Conservation (phyloP, 2,113 vertebrate species). For the Cynoglossus semilaevis region DNA sequence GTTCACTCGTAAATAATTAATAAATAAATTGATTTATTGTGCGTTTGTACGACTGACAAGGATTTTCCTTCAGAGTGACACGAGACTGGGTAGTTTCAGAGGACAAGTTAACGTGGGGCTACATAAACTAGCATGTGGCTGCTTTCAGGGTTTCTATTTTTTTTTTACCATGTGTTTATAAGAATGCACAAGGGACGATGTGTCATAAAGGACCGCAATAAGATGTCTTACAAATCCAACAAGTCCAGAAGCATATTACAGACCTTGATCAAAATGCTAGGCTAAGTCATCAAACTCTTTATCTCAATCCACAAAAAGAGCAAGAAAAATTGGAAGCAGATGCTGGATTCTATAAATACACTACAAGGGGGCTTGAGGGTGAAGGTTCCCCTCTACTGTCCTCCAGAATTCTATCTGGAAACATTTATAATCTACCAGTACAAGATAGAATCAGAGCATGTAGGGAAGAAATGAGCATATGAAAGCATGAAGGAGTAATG, state of each 20-base stretch:
- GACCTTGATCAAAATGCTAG: constrained; percentile 28
- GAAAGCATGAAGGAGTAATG: constrained; percentile 17
- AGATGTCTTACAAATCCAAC: constrained; percentile 17
- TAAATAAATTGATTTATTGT: constrained; percentile 70
- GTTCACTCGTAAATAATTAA: constrained; percentile 70
- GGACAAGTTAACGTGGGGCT: constrained; percentile 41
- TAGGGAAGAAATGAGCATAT: constrained; percentile 8
- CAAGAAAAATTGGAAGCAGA: constrained; percentile 63
- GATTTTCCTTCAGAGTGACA: constrained; percentile 42
- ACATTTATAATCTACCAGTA: constrained; percentile 65
- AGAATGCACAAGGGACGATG: constrained; percentile 10
- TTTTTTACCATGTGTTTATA: not conserved
- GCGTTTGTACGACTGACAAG: constrained; percentile 59
- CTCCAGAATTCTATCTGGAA: constrained; percentile 70
- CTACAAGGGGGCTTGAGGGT: constrained; percentile 48
- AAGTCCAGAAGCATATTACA: constrained; percentile 7
- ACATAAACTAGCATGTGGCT: constrained; percentile 13
- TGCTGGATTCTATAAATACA: constrained; percentile 58
- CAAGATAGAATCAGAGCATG: constrained; percentile 30
- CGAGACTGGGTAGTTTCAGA: constrained; percentile 51
- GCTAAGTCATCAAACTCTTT: constrained; percentile 42
- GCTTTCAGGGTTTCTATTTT: not conserved
- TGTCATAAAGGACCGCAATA: constrained; percentile 12
- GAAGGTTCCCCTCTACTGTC: constrained; percentile 49
- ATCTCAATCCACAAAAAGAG: constrained; percentile 11